Conservation (phyloP, 37 sponge, comb jelly and placozoan species). For the Aplysina aerophoba region DNA sequence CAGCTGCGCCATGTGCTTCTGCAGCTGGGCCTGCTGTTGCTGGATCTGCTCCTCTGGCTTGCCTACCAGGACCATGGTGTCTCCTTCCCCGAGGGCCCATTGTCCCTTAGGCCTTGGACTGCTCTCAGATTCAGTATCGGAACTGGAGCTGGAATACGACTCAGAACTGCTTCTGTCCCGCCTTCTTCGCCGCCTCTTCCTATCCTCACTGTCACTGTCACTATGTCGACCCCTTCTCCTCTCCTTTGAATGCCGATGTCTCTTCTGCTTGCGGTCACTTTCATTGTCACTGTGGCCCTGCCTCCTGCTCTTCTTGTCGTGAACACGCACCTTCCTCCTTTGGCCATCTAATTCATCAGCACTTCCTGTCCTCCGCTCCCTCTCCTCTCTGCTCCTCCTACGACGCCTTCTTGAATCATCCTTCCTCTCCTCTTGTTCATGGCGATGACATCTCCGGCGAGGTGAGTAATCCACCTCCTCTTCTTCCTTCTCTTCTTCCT, state of each 20-base stretch:
- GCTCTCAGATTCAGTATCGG: slow-evolving; percentile 32
- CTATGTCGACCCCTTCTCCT: neutral
- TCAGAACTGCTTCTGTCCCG: neutral
- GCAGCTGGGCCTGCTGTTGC: slow-evolving; percentile 66
- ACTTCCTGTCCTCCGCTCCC: slow-evolving; percentile 32
- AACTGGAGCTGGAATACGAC: slow-evolving; percentile 18
- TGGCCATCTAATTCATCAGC: slow-evolving; percentile 64
- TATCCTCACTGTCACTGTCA: slow-evolving; percentile 36
- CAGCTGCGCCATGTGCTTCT: slow-evolving; percentile 53
- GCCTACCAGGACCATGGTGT: neutral
- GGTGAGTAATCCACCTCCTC: neutral
- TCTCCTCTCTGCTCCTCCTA: slow-evolving; percentile 7
- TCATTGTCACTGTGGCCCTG: neutral
- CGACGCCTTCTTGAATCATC: slow-evolving; percentile 6
- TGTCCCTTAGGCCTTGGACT: neutral
- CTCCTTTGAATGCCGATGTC: neutral
- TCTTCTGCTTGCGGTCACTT: slow-evolving; percentile 24
- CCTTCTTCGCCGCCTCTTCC: slow-evolving; percentile 1
- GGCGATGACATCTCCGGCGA: neutral
- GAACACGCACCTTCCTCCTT: slow-evolving; percentile 15
- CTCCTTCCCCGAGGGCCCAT: slow-evolving; percentile 64
- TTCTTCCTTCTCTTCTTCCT: slow-evolving; percentile 32
- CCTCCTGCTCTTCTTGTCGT: neutral
- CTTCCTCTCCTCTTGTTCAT: slow-evolving; percentile 18
- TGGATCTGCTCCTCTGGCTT: slow-evolving; percentile 49